Conservation (phyloP, 37 sponge, comb jelly and placozoan species). For the Beroe forskalii region DNA sequence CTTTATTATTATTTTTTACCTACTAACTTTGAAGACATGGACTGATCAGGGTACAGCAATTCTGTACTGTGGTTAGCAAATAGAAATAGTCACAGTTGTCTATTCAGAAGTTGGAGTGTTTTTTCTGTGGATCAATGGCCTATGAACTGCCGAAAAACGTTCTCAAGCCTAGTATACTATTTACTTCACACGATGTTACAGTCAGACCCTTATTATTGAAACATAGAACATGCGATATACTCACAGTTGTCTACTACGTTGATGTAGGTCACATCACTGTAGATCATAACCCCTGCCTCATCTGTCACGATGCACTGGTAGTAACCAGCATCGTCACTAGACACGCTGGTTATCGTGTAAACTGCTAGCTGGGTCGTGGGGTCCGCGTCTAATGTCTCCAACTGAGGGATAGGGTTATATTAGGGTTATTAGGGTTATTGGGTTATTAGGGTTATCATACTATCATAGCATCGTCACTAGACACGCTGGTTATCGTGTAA, state of each 20-base stretch:
- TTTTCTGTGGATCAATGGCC: not conserved
- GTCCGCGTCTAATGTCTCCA: not conserved
- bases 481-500: not conserved
- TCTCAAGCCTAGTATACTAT: no score
- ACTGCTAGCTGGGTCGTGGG: not conserved
- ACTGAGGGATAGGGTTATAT: constrained; percentile 7
- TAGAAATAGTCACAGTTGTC: not conserved
- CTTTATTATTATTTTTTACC: no score
- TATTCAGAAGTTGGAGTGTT: not conserved
- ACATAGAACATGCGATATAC: constrained; percentile 1
- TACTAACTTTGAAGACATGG: no score
- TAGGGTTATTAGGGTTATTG: not conserved
- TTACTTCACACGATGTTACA: no score
- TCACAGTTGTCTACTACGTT: constrained; percentile 15
- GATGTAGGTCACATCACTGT: constrained; percentile 52
- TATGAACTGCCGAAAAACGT: no score
- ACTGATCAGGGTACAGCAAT: no score
- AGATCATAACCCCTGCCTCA: constrained; percentile 31
- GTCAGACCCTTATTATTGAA: not conserved
- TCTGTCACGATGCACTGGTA: constrained; percentile 52
- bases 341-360: not conserved
- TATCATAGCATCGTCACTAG: not conserved
- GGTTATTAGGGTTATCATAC: no score
- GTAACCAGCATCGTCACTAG: constrained; percentile 28
- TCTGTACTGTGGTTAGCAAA: no score